A percentile compares a stretch with the other conserved stretches of the same genome.
Evolutionary conservation across 2,888 invertebrate species (phyloP).

Genomic region (Drosophila affinis): DNA sequence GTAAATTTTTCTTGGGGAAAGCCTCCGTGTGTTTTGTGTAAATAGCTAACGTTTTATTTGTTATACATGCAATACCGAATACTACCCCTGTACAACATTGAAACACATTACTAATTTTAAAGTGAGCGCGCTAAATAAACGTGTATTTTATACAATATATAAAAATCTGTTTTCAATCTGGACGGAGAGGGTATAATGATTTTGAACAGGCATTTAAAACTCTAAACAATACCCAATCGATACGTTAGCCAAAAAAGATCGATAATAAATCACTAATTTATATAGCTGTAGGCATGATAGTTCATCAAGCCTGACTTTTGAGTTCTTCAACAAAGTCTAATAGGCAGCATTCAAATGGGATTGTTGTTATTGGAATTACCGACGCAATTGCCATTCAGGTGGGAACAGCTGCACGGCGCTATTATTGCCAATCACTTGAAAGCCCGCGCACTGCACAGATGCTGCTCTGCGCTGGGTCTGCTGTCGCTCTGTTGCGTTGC

Average conservation of each 20-base stretch:
- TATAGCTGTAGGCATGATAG: too few relatives aligned
- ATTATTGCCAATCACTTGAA: slow-evolving; percentile 53
- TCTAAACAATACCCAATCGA: neutral
- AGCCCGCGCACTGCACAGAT: slow-evolving; percentile 16
- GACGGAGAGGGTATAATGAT: neutral
- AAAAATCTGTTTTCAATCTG: slow-evolving; percentile 9
- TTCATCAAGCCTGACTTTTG: neutral
- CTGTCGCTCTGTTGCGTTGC: slow-evolving; percentile 10
- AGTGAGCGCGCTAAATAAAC: slow-evolving; percentile 68
- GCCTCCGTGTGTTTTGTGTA: slow-evolving; percentile 58
- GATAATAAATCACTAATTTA: too few relatives aligned
- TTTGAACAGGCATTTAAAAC: too few relatives aligned
- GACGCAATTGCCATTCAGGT: slow-evolving; percentile 17
- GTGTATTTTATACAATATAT: slow-evolving; percentile 71
- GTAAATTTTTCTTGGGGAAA: slow-evolving; percentile 9
- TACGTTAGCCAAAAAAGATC: too few relatives aligned
- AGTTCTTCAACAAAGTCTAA: neutral
- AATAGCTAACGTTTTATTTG: slow-evolving; percentile 65
- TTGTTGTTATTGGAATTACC: neutral
- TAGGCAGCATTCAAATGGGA: too few relatives aligned
- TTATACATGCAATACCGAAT: slow-evolving; percentile 42
- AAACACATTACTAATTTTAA: slow-evolving; percentile 58
- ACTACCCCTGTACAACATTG: slow-evolving; percentile 54
- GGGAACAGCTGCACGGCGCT: slow-evolving; percentile 50
- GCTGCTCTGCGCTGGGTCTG: slow-evolving; percentile 8